Base-by-base conservation (phyloP, 2,888 invertebrate species). In the Drosophila kuntzei region DNA sequence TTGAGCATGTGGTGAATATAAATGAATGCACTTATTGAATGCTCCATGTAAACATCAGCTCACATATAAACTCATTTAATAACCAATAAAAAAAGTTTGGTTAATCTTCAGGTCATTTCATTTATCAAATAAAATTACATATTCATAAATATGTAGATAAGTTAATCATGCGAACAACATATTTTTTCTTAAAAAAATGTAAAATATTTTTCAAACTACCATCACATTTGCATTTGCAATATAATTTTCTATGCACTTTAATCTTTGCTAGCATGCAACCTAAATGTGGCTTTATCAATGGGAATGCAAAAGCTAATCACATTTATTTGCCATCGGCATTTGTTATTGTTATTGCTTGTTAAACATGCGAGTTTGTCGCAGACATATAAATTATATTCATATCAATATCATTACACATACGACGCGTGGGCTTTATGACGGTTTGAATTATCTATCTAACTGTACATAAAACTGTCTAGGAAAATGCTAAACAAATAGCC, bases 401-500 rank as follows among this genome's bases (percentile, higher is more conserved):
- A 71, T 63, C 55, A 47, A 49, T 34, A 34, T 60, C 53, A 73
- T 76, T 49, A 66, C 65, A 65, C 55, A 80, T 71, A 47, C 75
- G 83, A 71, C 49, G 53, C 65, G 39, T 66, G 47, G 25, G 25
- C 58, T 59, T 20, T 58, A 27, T 29, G 53, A 18, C 18, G 27
- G 7, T 39, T 54, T 6, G 1, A 7, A 46, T 39, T 27, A 37
- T 47, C 63, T 64, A 81, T 82, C 71, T 70, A 67, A 51, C 55
- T 66, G 49, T 50, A 70, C 72, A 85, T 85, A 85, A 85, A 79
- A 81, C 82, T 54, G 82, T 82, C 82, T 79, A 75, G 73, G 73
- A 72, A 72, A 77, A 79, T 79, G 69, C 79, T 68, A 81, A 85
- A 81, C 85, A 85, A 82, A 85, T 77, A 77, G 62, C 61, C 69